Evolutionary conservation across 2,888 invertebrate genomes (phyloP), one percentile per base, ranked within the genome.

Genomic region (Drosophila atripex): DNA sequence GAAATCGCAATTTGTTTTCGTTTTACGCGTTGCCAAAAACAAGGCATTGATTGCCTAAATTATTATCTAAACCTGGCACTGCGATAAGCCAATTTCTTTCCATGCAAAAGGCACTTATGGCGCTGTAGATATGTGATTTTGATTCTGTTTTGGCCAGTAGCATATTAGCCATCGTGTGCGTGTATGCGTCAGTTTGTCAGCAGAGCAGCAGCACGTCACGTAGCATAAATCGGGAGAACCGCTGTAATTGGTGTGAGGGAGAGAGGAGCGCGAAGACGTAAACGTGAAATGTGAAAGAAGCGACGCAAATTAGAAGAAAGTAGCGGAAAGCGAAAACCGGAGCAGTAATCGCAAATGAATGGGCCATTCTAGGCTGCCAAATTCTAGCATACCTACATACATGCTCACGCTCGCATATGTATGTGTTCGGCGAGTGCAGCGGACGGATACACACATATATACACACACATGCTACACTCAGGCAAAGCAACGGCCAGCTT

Each of bases 341-440:
- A 49, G 35, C 21, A 38, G 32, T 18, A 41, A 51, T 68, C 73
- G 73, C 69, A 28, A 28, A 83, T 82, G 86, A 82, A 84, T 84
- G 86, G 70, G 73, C 58, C 64, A 55, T 69, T 64, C 53, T 64
- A 25, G 57, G 71, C 77, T 82, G 75, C 79, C 83, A 80, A 83
- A 77, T 59, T 73, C 54, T 69, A 80, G 57, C 49, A 73, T 50
- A 70, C 74, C 71, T 58, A 73, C 61, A 66, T 51, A 50, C 39
- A 55, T 59, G 51, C 35, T 28, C 9, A 28, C 9, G 28, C 57
- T 39, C 50, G 56, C 57, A 39, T 18, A 49, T 47, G 38, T 18
- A 49, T 47, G 46, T 25, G 25, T 7, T 14, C 38, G 38, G 38
- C 38, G 45, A 58, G 58, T 60, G 59, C 59, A 60, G 45, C 59